These are phyloP conservation scores for Protobothrops mucrosquamatus DNA, from an alignment of 2,113 vertebrate species.

Conservation along the genomic window DNA sequence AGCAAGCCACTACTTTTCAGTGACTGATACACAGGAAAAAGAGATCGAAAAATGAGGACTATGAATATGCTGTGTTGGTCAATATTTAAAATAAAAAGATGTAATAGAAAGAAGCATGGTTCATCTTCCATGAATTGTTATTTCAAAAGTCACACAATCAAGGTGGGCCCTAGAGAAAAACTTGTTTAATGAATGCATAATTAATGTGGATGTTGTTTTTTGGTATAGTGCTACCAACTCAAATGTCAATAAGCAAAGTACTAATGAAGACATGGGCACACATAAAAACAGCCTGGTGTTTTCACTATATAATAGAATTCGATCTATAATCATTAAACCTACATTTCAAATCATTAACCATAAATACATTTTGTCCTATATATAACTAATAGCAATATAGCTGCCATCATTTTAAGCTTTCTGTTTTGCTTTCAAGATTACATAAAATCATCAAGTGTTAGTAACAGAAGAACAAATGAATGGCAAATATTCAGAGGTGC, in stretches of 20 bases:
- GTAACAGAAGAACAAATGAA: background rate
- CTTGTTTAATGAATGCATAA: background rate
- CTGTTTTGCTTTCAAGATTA: background rate
- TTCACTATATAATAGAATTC: background rate
- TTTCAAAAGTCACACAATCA: background rate
- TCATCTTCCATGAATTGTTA: background rate
- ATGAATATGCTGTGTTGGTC: background rate
- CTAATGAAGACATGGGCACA: background rate
- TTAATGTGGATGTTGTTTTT: background rate
- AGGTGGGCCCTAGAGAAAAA: background rate
- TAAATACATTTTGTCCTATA: background rate
- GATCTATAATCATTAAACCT: background rate
- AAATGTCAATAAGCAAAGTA: background rate
- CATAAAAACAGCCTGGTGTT: background rate
- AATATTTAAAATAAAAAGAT: background rate
- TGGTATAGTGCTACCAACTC: background rate
- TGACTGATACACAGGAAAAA: background rate
- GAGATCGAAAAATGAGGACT: background rate
- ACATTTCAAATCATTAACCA: background rate
- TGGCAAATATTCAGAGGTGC: background rate
- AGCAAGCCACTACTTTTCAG: background rate
- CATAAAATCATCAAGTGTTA: background rate
- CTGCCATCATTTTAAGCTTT: background rate
- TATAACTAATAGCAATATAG: background rate
- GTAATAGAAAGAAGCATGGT: background rate